Base-by-base conservation (phyloP, 2,888 invertebrate genomes). In the Rhagium mordax region DNA sequence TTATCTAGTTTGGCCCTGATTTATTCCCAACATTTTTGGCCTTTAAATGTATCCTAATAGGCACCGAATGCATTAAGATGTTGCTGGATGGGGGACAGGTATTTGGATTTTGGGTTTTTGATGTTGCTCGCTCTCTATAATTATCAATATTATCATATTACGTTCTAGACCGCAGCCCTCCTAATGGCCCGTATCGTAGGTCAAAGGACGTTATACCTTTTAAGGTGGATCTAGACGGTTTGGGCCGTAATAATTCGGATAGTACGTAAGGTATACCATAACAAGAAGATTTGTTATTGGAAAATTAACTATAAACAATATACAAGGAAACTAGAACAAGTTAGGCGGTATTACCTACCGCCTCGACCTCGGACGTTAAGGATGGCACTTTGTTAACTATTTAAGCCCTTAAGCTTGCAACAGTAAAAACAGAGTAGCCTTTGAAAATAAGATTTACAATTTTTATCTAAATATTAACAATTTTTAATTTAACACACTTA, bases 51-150 rank as follows among this genome's bases (percentile, higher is more conserved):
- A 20, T 57, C 57, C 64, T 65, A 71, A 71, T 51, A 51, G 18
- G 51, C 51, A 51, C 3, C 20, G 51, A 71, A 71, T 24, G 65
- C 70, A 71, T 71, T 66, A 71, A 71, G 71, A 71, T 71, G 65
- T 71, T 59, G 27, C 57, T 59, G n/a, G n/a, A n/a, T 18, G 65
- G 59, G 57, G 64, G 51, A 24, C 65, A 27, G 57, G 64, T 41
- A 57, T 53, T 64, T 71, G 47, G 21, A 57, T 55, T 51, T 66
- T 65, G n/a, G 41, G 41, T 29, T 59, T 49, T 41, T 18, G 48
- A 24, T 59, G 64, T 57, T 55, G 18, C 16, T 71, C n/a, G n/a
- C n/a, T 48, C 59, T 71, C 65, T 71, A 64, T 71, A 71, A 71
- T 71, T 71, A 71, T 71, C 65, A 16, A 51, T 20, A 51, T 51